Base-by-base conservation (phyloP, 2,797 vertebrate genomes). In the Chrosomus eos region DNA sequence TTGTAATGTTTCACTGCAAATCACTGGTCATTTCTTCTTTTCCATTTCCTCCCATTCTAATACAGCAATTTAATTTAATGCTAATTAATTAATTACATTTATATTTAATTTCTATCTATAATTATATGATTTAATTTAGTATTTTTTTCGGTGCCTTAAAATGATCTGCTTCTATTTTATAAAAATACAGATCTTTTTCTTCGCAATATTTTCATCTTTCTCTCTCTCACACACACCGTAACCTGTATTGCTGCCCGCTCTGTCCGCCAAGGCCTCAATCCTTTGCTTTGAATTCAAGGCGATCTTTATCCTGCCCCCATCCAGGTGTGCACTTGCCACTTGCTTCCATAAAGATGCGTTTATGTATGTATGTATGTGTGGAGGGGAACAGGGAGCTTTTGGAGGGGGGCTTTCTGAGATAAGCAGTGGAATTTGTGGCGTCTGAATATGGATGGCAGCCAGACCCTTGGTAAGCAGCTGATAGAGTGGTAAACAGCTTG, bases 401-500 rank as follows among this genome's bases (percentile, higher is more conserved):
- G 93, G 91, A 91, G 92, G 92, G 93, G 94, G 90, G 91, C 88
- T 91, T 90, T 64, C 88, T 90, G 91, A 93, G 95, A 96, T 96
- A 96, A 95, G 95, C 94, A 94, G 93, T 92, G 92, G 94, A 95
- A 94, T 95, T 95, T 94, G 94, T 94, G 92, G 87, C 85, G 89
- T 89, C 93, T 96, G 95, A 95, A 95, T 96, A 96, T 95, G 95
- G 94, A 95, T 95, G 94, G 93, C 88, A 89, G 92, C 92, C 90
- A 62, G 51, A 91, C 92, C 91, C 93, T 93, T 92, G 88, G 90
- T 91, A 91, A 90, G 87, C 89, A 85, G 90, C 94, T 94, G 95
- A 95, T 95, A 95, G 94, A 94, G 94, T 94, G 93, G 95, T 95
- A 95, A 95, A 96, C 94, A 95, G 95, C 94, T 95, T 91, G 92